Evolutionary conservation across 2,797 vertebrate genomes (phyloP).

Genomic region (Pelochelys cantorii): DNA sequence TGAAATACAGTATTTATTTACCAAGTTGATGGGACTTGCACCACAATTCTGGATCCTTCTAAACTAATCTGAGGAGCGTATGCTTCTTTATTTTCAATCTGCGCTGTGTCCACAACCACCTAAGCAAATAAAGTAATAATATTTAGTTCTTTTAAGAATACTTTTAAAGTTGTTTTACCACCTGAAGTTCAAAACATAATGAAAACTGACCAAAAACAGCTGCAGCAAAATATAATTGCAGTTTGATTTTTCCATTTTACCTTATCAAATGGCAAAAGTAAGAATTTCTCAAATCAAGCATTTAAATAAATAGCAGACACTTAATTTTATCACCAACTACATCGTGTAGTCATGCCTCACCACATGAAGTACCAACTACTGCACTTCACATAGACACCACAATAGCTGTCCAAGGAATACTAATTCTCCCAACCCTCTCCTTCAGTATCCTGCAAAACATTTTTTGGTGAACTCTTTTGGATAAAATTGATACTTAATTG

Average conservation of each 20-base stretch:
- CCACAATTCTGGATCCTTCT: constrained; percentile 94
- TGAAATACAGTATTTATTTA: constrained; percentile 75
- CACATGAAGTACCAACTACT: not conserved
- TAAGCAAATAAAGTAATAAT: constrained; percentile 70
- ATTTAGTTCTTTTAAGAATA: not conserved
- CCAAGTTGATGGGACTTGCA: constrained; percentile 99
- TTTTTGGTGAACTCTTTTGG: not conserved
- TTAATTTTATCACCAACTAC: not conserved
- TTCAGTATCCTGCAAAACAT: not conserved
- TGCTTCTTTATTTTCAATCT: constrained; percentile 98
- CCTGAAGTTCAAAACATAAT: not conserved
- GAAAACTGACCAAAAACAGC: not conserved
- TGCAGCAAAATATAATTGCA: rapidly evolving
- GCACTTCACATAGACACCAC: not conserved
- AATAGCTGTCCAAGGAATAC: not conserved
- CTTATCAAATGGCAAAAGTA: not conserved
- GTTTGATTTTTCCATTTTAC: not conserved
- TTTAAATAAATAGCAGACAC: not conserved
- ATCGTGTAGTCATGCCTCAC: not conserved
- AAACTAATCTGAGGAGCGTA: constrained; percentile 97
- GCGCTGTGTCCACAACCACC: constrained; percentile 99
- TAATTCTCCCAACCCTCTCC: not conserved
- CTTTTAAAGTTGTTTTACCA: not conserved
- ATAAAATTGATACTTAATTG: not conserved
- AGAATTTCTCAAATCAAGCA: not conserved